Conservation (phyloP, 2,888 invertebrate species). For the Hymenopus coronatus region DNA sequence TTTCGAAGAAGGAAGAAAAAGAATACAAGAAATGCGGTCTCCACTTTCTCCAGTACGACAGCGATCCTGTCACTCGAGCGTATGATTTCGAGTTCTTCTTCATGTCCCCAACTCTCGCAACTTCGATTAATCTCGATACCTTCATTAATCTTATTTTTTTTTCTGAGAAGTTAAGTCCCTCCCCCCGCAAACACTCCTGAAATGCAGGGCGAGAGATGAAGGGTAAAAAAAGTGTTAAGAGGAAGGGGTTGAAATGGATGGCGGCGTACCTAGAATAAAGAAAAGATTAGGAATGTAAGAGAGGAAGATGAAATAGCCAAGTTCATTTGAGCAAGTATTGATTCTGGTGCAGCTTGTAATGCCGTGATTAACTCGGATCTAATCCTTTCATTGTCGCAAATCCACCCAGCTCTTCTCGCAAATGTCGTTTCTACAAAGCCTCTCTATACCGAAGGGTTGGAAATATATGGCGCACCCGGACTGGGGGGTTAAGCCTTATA, state of each 20-base stretch:
- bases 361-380: not conserved
- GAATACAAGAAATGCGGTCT: not conserved
- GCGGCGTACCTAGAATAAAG: not conserved
- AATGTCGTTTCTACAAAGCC: no score
- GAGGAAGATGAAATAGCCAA: not conserved
- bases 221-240: not conserved
- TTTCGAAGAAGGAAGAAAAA: not conserved
- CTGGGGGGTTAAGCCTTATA: no score
- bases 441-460: no score
- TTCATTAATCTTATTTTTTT: slow-evolving; percentile 19
- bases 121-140: slow-evolving; percentile 17
- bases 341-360: not conserved
- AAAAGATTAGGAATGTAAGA: not conserved
- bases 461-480: no score
- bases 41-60: not conserved
- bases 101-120: not conserved
- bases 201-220: not conserved
- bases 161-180: slow-evolving; percentile 1
- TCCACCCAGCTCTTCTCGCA: not conserved
- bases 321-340: not conserved
- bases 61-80: not conserved
- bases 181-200: not conserved
- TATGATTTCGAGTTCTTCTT: not conserved
- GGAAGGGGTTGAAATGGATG: not conserved
- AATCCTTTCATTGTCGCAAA: not conserved